Evolutionary conservation across 2,797 vertebrate species (phyloP).

Genomic region (Chanos chanos): DNA sequence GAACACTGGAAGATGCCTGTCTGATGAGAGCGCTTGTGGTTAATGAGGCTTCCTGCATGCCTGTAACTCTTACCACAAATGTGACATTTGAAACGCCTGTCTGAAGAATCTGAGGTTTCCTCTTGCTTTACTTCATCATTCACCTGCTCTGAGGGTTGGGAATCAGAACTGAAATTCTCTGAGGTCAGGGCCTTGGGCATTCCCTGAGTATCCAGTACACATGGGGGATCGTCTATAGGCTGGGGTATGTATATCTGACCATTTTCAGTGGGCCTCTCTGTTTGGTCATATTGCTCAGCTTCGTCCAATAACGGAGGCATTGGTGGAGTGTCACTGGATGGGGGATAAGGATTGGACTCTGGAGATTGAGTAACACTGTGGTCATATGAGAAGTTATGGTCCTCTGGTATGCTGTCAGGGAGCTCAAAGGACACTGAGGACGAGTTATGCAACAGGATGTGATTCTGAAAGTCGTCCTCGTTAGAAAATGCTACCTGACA

Average conservation of each 20-base stretch:
- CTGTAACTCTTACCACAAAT: slow-evolving; percentile 85
- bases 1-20: slow-evolving; percentile 85
- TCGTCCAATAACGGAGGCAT: slow-evolving; percentile 56
- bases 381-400: slow-evolving; percentile 63
- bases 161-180: slow-evolving; percentile 40
- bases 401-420: slow-evolving; percentile 58
- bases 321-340: slow-evolving; percentile 57
- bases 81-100: slow-evolving; percentile 81
- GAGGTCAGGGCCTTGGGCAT: slow-evolving; percentile 45
- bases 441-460: slow-evolving; percentile 77
- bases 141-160: slow-evolving; percentile 38
- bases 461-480: slow-evolving; percentile 74
- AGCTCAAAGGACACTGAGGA: slow-evolving; percentile 66
- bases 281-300: slow-evolving; percentile 55
- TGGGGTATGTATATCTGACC: slow-evolving; percentile 67
- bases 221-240: slow-evolving; percentile 55
- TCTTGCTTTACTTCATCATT: slow-evolving; percentile 47
- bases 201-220: slow-evolving; percentile 61
- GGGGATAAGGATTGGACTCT: slow-evolving; percentile 64
- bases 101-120: slow-evolving; percentile 44
- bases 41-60: slow-evolving; percentile 87
- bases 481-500: slow-evolving; percentile 73
- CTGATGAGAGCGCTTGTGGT: slow-evolving; percentile 90
- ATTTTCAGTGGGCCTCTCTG: slow-evolving; percentile 50
- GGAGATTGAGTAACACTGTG: slow-evolving; percentile 64